These are phyloP conservation scores for Athene noctua DNA, from an alignment of 2,113 vertebrate genomes.

Conservation along the genomic window DNA sequence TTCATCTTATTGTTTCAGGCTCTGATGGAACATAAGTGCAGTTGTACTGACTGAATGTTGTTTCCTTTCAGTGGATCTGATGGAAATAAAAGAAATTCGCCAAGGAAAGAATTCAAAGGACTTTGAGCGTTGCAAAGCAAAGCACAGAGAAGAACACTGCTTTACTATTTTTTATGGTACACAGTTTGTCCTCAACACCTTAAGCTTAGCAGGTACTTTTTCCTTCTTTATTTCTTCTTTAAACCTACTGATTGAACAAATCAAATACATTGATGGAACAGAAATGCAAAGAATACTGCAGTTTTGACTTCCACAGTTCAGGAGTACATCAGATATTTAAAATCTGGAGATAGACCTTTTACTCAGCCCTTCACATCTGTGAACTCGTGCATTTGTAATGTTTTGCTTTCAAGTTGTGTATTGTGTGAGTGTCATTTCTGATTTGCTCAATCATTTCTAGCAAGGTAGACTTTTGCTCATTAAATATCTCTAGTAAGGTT, in stretches of 20 bases:
- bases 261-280: neutral
- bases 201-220: constrained; percentile 88
- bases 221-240: neutral
- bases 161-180: constrained; percentile 92
- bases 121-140: constrained; percentile 90
- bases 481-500: neutral
- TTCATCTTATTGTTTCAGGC: neutral
- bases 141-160: constrained; percentile 84
- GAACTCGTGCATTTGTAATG: neutral
- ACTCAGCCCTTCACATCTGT: neutral
- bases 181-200: constrained; percentile 91
- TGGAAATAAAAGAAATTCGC: constrained; percentile 92
- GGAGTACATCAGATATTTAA: neutral
- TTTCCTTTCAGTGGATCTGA: constrained; percentile 88
- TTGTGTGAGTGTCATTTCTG: accelerated
- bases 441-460: neutral
- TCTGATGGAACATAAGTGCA: neutral
- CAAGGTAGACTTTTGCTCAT: neutral
- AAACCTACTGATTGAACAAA: neutral
- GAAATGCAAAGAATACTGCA: neutral
- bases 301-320: neutral
- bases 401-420: neutral
- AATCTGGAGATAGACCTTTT: neutral
- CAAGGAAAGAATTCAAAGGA: constrained; percentile 92
- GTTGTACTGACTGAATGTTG: neutral